These are phyloP conservation scores for Sceloporus tristichus DNA, from an alignment of 2,113 vertebrate species.

Conservation along the genomic window DNA sequence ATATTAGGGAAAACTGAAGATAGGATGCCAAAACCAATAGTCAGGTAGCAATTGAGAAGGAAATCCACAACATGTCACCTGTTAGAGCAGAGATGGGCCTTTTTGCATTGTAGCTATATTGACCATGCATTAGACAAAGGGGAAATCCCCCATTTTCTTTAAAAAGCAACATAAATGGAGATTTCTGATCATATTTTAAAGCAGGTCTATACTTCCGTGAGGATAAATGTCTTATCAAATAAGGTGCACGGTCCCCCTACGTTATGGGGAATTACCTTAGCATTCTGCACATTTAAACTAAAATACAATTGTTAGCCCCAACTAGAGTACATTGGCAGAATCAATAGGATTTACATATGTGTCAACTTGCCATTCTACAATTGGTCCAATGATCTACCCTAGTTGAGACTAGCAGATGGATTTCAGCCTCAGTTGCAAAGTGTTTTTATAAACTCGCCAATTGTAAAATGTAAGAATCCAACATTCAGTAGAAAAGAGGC, in stretches of 20 bases:
- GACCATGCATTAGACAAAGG: no score
- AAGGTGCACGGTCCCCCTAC: no score
- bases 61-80: background rate
- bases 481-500: background rate
- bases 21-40: background rate
- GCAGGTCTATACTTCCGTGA: no score
- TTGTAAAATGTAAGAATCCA: background rate
- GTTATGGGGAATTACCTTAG: no score
- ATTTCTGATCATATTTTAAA: no score
- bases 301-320: no score
- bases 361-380: background rate
- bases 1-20: background rate
- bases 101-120: no score
- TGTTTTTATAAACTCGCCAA: background rate
- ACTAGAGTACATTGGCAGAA: no score
- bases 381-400: background rate
- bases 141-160: no score
- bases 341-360: background rate
- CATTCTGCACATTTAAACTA: no score
- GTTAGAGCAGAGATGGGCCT: background rate
- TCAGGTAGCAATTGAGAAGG: background rate
- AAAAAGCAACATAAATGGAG: no score
- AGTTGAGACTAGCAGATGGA: background rate
- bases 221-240: no score
- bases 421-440: background rate